Conservation (phyloP, 2,797 vertebrate species). For the Ibycter americanus region DNA sequence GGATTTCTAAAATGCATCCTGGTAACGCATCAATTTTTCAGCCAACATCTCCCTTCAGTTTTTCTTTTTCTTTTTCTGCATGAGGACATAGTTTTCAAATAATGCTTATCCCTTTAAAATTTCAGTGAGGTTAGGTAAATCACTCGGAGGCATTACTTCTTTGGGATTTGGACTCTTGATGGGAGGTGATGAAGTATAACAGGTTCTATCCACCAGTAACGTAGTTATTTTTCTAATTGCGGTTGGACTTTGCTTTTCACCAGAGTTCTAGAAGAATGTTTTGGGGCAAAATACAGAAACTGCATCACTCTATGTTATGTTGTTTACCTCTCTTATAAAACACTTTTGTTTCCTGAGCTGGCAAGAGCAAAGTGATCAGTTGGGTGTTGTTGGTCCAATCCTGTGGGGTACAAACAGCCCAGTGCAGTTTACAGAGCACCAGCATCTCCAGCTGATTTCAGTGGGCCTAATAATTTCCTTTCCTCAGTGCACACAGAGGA, state of each 20-base stretch:
- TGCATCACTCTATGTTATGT: not conserved
- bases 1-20: conserved; percentile 36
- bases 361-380: not conserved
- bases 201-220: not conserved
- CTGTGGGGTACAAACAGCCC: not conserved
- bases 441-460: not conserved
- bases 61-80: not conserved
- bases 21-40: conserved; percentile 8
- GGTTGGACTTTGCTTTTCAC: not conserved
- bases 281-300: not conserved
- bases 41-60: not conserved
- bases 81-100: not conserved
- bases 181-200: not conserved
- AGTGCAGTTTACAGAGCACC: not conserved
- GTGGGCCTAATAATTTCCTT: not conserved
- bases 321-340: not conserved
- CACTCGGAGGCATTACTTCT: not conserved
- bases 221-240: not conserved
- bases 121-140: not conserved
- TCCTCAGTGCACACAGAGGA: not conserved
- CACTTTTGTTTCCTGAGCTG: not conserved
- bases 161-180: not conserved
- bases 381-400: not conserved
- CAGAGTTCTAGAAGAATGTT: not conserved
- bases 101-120: not conserved